Conservation (phyloP, 2,797 vertebrate genomes). For the Scleropages formosus region DNA sequence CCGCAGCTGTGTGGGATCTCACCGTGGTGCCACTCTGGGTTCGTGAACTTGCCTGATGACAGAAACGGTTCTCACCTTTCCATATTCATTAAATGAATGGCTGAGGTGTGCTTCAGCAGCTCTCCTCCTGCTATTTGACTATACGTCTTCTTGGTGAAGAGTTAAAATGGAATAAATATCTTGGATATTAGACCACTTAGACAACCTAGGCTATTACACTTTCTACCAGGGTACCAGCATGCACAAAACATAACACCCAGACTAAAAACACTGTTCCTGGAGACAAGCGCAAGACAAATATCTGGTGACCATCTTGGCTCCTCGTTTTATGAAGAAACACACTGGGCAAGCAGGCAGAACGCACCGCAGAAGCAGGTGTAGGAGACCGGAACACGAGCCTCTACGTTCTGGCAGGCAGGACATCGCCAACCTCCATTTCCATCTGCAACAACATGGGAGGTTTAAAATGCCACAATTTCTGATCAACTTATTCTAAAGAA, state of each 20-base stretch:
- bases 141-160: too few relatives aligned
- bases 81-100: background rate
- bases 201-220: too few relatives aligned
- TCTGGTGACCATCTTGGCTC: background rate
- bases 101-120: background rate
- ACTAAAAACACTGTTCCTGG: too few relatives aligned
- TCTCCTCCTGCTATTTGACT: too few relatives aligned
- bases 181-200: too few relatives aligned
- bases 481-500: background rate
- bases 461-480: background rate
- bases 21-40: slow-evolving; percentile 94
- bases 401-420: slow-evolving; percentile 94
- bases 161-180: too few relatives aligned
- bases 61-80: slow-evolving; percentile 18
- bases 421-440: slow-evolving; percentile 91
- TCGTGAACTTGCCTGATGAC: slow-evolving; percentile 84
- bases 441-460: slow-evolving; percentile 62
- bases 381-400: slow-evolving; percentile 75
- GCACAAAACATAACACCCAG: too few relatives aligned
- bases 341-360: slow-evolving; percentile 37
- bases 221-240: background rate
- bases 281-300: background rate
- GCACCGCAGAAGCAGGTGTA: slow-evolving; percentile 97
- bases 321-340: background rate
- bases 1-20: slow-evolving; percentile 99